Evolutionary conservation across 2,888 invertebrate species (phyloP), one percentile per base, ranked within the genome.

Genomic region (Mantis religiosa): DNA sequence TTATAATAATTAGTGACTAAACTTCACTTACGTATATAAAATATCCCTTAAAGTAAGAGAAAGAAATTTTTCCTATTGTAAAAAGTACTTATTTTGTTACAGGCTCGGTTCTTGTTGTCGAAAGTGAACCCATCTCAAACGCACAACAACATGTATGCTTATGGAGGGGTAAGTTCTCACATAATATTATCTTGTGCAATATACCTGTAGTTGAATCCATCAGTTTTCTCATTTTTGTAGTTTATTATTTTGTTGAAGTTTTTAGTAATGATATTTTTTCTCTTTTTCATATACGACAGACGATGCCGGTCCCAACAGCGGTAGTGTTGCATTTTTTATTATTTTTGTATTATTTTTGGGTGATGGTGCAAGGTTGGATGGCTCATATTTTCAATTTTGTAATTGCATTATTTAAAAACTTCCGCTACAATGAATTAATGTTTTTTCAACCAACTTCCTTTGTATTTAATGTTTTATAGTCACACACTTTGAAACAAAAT

Each of bases 61-160:
- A 82, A 27, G n/a, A n/a, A 82, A 82, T 82, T n/a, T 9, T 0
- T 25, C 27, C 1, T 14, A 4, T 82, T 82, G n/a, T 27, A 27
- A 82, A 27, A 27, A 25, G 25, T 82, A 1, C 2, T n/a, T 82
- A 25, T 15, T 28, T 83, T 83, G 93, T 93, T 95, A 27, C 94
- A 97, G 96, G 99, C 99, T 25, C 96, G 99, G 91, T 99, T 99
- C 94, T 95, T 99, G 91, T 94, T 99, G 89, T 99, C 99, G 28
- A 99, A 99, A 95, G 99, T 99, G 90, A 99, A 99, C 94, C 99
- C 99, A n/a, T 99, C 99, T 92, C 98, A 99, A 93, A 99, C 99
- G 28, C 99, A 99, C 94, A 99, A 99, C 95, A 99, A 99, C 93
- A 98, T 98, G 98, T 98, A 98, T 93, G 97, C 98, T 83, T 99